Evolutionary conservation across 1,140 invertebrate species (phyloP).

Genomic region (Octopus sinensis): DNA sequence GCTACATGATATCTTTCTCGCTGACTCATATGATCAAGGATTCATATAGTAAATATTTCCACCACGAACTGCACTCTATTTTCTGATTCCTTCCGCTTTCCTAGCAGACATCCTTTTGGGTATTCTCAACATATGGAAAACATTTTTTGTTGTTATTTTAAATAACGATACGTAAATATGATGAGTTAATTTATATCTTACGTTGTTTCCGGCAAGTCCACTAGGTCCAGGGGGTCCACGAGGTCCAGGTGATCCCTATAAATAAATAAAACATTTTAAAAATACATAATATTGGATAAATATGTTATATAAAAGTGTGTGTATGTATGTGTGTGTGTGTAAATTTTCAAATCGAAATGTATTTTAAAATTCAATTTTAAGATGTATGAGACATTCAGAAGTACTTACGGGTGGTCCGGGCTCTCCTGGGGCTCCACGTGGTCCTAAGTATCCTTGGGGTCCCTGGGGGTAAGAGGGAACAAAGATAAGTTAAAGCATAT

Average conservation of each 20-base stretch:
- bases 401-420: conserved; percentile 45
- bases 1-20: too few species aligned
- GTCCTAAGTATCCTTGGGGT: conserved; percentile 43
- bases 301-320: neutral
- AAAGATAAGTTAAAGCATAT: too few species aligned
- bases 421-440: conserved; percentile 44
- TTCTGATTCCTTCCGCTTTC: too few species aligned
- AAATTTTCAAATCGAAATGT: neutral
- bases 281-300: neutral
- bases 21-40: too few species aligned
- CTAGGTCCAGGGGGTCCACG: conserved; percentile 45
- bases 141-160: conserved; percentile 29
- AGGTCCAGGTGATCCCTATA: conserved; percentile 49
- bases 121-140: too few species aligned
- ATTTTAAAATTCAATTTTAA: neutral
- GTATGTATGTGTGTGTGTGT: neutral
- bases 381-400: neutral
- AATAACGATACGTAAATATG: conserved; percentile 37
- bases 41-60: too few species aligned
- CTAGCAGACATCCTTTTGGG: too few species aligned
- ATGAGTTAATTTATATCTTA: conserved; percentile 45
- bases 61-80: too few species aligned
- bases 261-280: conserved; percentile 16
- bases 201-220: conserved; percentile 45
- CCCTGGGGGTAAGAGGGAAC: conserved; percentile 26